Evolutionary conservation across 2,888 invertebrate genomes (phyloP), one percentile per base, ranked within the genome.

Genomic region (Erebia ligea): DNA sequence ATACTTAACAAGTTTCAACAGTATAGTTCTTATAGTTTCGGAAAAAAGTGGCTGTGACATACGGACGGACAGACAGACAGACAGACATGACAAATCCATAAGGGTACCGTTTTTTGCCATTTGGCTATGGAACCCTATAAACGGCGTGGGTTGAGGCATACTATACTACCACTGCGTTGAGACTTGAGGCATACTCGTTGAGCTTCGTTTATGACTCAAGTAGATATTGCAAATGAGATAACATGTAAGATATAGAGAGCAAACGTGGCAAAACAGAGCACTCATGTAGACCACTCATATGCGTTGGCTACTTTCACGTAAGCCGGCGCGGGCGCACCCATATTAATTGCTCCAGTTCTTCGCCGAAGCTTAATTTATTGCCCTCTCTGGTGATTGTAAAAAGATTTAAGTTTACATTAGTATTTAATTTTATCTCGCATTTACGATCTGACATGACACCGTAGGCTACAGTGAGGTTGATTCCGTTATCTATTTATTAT

Each of bases 281-380:
- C 84, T 87, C 85, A 88, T 85, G 86, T 81, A 86, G 84, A 83
- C 83, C 83, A 76, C 78, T 80, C 67, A 13, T 45, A 54, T 17
- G 8, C n/a, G 54, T 54, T 19, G 54, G 54, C 54, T 54, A 54
- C 54, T 54, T 54, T 54, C 54, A 67, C 61, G 50, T 52, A 67
- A 79, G 86, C 84, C 92, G 89, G 59, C 64, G 21, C 87, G 83
- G 91, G 84, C 92, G 89, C 92, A 88, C 91, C 92, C 90, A 92
- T 90, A 89, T 91, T 92, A 92, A 93, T 92, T 92, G 93, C 91
- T 92, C 92, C 89, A 91, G 91, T 92, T 92, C 92, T 89, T 90
- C 88, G 89, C 77, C 86, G 89, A 92, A 92, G 91, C 89, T 88
- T 92, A 91, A 93, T 93, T 93, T 92, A 92, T 93, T 89, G 86